A percentile compares a stretch with the other conserved stretches of the same genome.
Evolutionary conservation across 2,888 invertebrate genomes (phyloP).

Genomic region (Lasioglossum malachurum): DNA sequence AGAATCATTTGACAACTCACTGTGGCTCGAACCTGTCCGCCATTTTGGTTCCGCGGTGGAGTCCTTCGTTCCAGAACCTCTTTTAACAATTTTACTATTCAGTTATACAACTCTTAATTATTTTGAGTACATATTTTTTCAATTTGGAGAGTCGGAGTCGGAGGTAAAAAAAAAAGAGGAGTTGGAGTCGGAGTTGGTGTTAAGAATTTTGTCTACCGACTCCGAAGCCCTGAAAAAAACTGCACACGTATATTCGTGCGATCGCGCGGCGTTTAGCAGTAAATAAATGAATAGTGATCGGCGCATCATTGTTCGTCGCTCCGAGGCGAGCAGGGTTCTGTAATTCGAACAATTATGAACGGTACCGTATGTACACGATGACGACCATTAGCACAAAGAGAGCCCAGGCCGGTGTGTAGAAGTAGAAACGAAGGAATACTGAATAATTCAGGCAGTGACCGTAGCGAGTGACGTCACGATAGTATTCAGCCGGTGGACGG

Average conservation of each 20-base stretch:
- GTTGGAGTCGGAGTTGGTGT: too few relatives aligned
- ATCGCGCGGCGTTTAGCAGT: background rate
- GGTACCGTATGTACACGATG: constrained; percentile 19
- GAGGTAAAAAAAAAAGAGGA: too few relatives aligned
- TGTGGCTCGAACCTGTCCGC: background rate
- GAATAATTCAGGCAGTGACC: constrained; percentile 83
- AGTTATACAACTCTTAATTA: too few relatives aligned
- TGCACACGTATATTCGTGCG: background rate
- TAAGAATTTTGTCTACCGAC: too few relatives aligned
- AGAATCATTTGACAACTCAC: background rate
- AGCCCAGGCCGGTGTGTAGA: constrained; percentile 40
- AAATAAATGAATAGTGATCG: background rate
- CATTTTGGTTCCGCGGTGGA: background rate
- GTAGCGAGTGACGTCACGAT: constrained; percentile 83
- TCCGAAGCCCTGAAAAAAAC: too few relatives aligned
- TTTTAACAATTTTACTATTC: too few relatives aligned
- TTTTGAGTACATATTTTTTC: too few relatives aligned
- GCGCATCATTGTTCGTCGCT: background rate
- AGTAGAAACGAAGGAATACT: constrained; percentile 74
- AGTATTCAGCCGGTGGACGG: constrained; percentile 80
- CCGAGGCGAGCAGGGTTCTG: background rate
- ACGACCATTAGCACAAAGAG: constrained; percentile 53
- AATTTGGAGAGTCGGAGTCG: too few relatives aligned
- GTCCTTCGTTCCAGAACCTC: background rate
- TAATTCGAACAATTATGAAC: constrained; percentile 3